Conservation (phyloP, 2,888 invertebrate species). For the Yponomeuta cagnagella region DNA sequence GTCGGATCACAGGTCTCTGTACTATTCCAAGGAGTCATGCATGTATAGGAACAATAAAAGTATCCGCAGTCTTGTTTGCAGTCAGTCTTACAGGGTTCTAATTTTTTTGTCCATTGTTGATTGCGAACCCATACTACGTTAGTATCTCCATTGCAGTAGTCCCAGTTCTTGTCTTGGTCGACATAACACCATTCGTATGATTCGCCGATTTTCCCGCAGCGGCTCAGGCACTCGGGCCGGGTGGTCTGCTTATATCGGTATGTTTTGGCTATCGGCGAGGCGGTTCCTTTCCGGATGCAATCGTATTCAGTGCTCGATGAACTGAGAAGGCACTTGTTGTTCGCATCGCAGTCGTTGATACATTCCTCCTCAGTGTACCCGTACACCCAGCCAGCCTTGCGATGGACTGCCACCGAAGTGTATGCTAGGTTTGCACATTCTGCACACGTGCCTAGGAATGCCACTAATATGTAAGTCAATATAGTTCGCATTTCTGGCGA, state of each 20-base stretch:
- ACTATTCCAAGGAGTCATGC: neutral
- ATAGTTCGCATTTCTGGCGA: neutral
- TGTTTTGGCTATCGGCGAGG: neutral
- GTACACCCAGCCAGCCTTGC: neutral
- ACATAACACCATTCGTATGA: neutral
- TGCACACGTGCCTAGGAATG: neutral
- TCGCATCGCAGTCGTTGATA: neutral
- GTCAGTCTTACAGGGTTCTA: neutral
- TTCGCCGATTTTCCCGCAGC: neutral
- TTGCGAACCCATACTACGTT: neutral
- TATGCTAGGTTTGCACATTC: neutral
- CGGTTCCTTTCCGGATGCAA: neutral
- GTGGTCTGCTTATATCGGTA: neutral
- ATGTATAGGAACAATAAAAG: neutral
- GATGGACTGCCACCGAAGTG: neutral
- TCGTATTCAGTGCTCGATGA: neutral
- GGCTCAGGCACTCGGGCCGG: neutral
- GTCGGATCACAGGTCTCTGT: neutral
- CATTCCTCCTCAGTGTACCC: neutral
- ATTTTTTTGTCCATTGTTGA: neutral
- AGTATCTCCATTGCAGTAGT: neutral
- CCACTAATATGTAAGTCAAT: neutral
- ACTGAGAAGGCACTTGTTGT: neutral
- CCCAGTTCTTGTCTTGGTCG: neutral
- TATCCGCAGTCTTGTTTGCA: neutral